Evolutionary conservation across 2,888 invertebrate species (phyloP), one percentile per base, ranked within the genome.

Genomic region (Sesamia inferens): DNA sequence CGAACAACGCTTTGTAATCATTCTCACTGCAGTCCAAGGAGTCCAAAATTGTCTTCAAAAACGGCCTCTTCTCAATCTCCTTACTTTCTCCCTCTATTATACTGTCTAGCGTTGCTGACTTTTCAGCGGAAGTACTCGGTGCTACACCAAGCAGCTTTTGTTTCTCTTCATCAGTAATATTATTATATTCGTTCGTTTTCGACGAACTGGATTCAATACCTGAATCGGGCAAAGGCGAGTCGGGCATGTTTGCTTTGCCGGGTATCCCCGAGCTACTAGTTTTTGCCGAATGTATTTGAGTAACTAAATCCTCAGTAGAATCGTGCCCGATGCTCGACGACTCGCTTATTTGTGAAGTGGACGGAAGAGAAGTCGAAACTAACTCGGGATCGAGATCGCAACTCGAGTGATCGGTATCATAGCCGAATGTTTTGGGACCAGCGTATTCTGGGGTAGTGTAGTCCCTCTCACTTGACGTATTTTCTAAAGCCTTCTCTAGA

Each of bases 151-250:
- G 89, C n/a, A 96, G 77, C 76, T 97, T 97, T 88, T 98, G 98
- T 89, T 99, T 99, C 90, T 99, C 99, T 92, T 99, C 99, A 89
- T 99, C 99, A 0, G 99, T 99, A 31, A 99, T 98, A 93, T 99
- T 99, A 68, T 97, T 95, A 74, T 97, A 94, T 87, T 97, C 97
- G 0, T 94, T 86, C 10, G 92, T 91, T 89, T 95, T 95, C 0
- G 95, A 93, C 2, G 94, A 92, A 79, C 89, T 91, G 0, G 94
- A 94, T 67, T 96, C 96, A 2, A 94, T 89, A 2, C 95, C 96
- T 1, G 95, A 95, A 87, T 96, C 96, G 0, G 96, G 96, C 65
- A 96, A 79, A 0, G 96, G 96, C 0, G 96, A 96, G 88, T 96
- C 96, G 0, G 96, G 96, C 92, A 96, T 94, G 78, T 95, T 95